Evolutionary conservation across 2,113 vertebrate species (phyloP), one percentile per base, ranked within the genome.

Genomic region (Mesembrinibis cayennensis): DNA sequence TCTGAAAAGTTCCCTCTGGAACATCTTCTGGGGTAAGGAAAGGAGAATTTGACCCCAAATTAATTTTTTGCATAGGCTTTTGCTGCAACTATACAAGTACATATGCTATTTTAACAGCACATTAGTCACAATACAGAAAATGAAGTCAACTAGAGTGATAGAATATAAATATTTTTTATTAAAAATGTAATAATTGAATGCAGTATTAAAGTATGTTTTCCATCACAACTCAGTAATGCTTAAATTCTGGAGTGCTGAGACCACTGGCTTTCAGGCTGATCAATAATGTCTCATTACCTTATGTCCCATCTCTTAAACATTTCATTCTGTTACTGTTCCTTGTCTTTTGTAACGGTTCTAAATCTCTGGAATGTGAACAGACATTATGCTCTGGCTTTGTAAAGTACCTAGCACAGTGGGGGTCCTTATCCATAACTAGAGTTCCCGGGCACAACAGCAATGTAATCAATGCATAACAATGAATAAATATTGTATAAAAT

Each of bases 381-480:
- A 20, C 10, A 1, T 9, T 58, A 19, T 0, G 12, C 44, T 38
- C 74, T 76, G 82, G 42, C 50, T 76, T 29, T 72, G 79, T 59
- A 23, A 25, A 82, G 74, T 40, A 22, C 17, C 40, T 38, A 13
- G 0, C 62, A 47, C 45, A 9, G 21, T 5, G 14, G 22, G 29
- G n/a, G 7, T 47, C 52, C 73, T 76, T 36, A 49, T 7, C n/a
- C 27, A 29, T 17, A 58, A 10, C 45, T 23, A 25, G 20, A 66
- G 23, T 22, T 87, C 67, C 47, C 1, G 6, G 78, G 52, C 70
- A 36, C 0, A 1, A 65, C 38, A 71, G 0, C 9, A 58, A 78
- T 42, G 59, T 21, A 73, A 81, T 52, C 23, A 66, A 55, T 19
- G 29, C 20, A 55, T 13, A 72, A 71, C 12, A 55, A 59, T 56